phyloP scores from a whole-genome alignment of 2,797 vertebrate genomes.

The Podarcis lilfordi region DNA sequence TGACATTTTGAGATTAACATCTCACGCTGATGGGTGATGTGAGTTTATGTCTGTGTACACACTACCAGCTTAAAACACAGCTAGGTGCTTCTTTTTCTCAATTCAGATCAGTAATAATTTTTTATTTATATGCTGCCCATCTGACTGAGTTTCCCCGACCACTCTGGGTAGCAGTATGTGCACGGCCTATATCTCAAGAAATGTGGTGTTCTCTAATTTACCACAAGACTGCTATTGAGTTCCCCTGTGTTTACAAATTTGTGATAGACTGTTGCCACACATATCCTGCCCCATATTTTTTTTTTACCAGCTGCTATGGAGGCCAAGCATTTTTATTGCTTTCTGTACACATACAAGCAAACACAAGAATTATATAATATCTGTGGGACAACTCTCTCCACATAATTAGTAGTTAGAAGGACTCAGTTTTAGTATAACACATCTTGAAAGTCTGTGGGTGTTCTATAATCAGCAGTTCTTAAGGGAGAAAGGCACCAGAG shows the following conservation, averaged over 20 bases:
- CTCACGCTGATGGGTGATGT: not conserved
- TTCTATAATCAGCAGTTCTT: not conserved
- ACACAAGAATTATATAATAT: not conserved
- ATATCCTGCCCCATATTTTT: no score
- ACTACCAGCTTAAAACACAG: no score
- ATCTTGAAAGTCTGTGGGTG: not conserved
- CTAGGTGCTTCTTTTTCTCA: no score
- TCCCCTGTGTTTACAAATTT: not conserved
- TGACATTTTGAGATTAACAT: no score
- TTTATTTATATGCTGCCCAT: no score
- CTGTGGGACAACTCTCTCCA: accelerated
- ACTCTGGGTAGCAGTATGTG: no score
- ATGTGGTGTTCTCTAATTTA: not conserved
- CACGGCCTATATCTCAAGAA: not conserved
- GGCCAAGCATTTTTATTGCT: not conserved
- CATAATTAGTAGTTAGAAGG: not conserved
- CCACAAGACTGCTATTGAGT: not conserved
- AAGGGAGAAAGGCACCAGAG: no score
- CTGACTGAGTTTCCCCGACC: no score
- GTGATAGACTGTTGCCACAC: not conserved
- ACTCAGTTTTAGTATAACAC: accelerated
- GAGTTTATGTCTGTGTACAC: no score
- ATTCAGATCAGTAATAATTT: no score
- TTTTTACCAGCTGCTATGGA: not conserved
- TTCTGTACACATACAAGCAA: not conserved